phyloP scores from a whole-genome alignment of 2,113 vertebrate species.

The Dasyurus viverrinus region DNA sequence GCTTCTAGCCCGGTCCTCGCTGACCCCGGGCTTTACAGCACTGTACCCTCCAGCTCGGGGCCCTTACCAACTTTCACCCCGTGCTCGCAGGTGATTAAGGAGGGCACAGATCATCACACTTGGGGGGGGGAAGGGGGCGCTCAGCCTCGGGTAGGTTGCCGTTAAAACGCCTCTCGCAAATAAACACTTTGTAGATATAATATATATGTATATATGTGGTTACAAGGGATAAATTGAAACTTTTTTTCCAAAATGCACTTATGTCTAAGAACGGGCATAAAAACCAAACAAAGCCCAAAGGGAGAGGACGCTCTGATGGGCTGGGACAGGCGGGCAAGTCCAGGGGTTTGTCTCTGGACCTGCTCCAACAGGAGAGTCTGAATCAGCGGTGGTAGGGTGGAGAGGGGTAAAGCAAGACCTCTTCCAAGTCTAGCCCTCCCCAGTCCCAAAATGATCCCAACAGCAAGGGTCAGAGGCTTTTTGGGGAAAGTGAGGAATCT shows the following conservation, averaged over 20 bases:
- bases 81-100: conserved; percentile 72
- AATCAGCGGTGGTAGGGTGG: neutral
- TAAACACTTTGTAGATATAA: conserved; percentile 87
- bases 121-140: conserved; percentile 72
- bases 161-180: conserved; percentile 86
- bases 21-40: conserved; percentile 57
- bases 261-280: conserved; percentile 81
- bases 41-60: conserved; percentile 75
- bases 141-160: conserved; percentile 80
- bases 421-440: neutral
- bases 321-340: neutral
- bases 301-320: neutral
- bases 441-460: neutral
- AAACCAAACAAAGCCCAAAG: conserved; percentile 61
- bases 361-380: neutral
- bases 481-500: conserved; percentile 7
- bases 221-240: conserved; percentile 85
- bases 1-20: conserved; percentile 69
- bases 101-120: conserved; percentile 82
- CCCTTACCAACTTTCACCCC: neutral
- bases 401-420: neutral
- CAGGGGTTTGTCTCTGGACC: neutral
- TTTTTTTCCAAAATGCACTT: conserved; percentile 83
- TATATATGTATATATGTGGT: conserved; percentile 87
- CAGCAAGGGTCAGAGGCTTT: neutral